These are phyloP conservation scores for Mallotus villosus DNA, from an alignment of 2,797 vertebrate genomes.

Conservation along the genomic window DNA sequence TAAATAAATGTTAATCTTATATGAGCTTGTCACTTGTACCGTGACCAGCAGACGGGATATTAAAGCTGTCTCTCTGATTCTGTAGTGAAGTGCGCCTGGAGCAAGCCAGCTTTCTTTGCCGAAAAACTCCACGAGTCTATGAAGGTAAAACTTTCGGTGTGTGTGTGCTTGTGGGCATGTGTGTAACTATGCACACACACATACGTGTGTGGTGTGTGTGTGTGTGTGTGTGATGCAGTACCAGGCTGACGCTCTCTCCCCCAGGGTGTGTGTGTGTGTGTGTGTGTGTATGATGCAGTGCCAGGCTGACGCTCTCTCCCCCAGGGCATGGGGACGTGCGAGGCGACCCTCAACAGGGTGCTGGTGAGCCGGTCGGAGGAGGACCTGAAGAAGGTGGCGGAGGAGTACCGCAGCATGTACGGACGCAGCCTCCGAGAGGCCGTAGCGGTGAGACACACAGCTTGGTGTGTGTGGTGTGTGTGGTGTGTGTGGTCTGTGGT, in stretches of 20 bases:
- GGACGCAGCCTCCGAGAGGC: slow-evolving; percentile 74
- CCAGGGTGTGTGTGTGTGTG: slow-evolving; percentile 61
- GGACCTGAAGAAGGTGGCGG: slow-evolving; percentile 85
- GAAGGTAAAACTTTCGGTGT: slow-evolving; percentile 75
- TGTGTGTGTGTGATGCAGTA: not conserved
- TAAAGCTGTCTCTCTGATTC: slow-evolving; percentile 27
- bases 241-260: not conserved
- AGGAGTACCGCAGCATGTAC: slow-evolving; percentile 79
- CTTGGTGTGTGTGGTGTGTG: not conserved
- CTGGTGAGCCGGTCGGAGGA: slow-evolving; percentile 89
- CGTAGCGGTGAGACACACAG: slow-evolving; percentile 71
- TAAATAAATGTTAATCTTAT: not conserved
- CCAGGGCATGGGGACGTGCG: slow-evolving; percentile 80
- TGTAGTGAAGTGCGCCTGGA: slow-evolving; percentile 87
- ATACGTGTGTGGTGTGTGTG: not conserved
- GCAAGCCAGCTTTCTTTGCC: slow-evolving; percentile 86
- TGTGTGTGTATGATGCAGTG: not conserved
- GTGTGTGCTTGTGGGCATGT: not conserved
- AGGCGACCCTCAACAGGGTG: slow-evolving; percentile 79
- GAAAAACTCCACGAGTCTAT: slow-evolving; percentile 87
- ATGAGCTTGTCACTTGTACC: too few species aligned
- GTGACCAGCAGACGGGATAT: not conserved
- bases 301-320: not conserved
- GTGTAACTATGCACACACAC: too few species aligned
- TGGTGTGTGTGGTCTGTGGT: not conserved